Percentiles rank a stretch among this genome's conserved stretches.
Evolutionary conservation across 2,888 invertebrate species (phyloP).

Genomic region (Lagria hirta): DNA sequence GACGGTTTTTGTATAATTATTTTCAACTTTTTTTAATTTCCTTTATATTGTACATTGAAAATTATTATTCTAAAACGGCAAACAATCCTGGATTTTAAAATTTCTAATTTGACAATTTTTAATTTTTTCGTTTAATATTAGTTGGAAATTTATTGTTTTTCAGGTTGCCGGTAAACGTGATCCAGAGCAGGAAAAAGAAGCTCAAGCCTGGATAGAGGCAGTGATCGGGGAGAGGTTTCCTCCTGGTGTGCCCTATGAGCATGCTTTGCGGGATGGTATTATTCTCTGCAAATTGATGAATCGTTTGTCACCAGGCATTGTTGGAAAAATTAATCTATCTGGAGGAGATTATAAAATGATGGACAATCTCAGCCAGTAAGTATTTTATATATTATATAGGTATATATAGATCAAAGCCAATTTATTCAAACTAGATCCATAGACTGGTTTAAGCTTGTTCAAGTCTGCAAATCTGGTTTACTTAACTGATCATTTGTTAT

Average conservation of each 20-base stretch:
- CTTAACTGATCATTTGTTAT: too few relatives aligned
- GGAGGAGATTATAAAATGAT: constrained; percentile 95
- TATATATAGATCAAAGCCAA: too few relatives aligned
- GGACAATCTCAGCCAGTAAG: constrained; percentile 92
- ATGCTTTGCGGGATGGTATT: constrained; percentile 79
- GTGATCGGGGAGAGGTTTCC: constrained; percentile 79
- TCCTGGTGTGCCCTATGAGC: constrained; percentile 70
- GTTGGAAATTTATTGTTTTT: constrained; percentile 41
- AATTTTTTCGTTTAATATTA: too few relatives aligned
- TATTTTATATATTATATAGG: too few relatives aligned
- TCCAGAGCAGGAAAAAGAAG: constrained; percentile 76
- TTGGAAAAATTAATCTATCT: constrained; percentile 78
- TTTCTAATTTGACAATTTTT: constrained; percentile 2
- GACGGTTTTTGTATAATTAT: too few relatives aligned
- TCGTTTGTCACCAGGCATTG: constrained; percentile 79
- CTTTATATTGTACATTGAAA: too few relatives aligned
- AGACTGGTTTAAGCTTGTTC: too few relatives aligned
- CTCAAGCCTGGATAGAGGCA: constrained; percentile 82
- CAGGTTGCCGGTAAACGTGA: constrained; percentile 82
- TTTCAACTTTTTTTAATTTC: too few relatives aligned
- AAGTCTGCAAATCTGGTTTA: too few relatives aligned
- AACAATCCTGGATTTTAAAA: too few relatives aligned
- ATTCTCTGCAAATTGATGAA: constrained; percentile 89
- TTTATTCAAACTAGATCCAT: too few relatives aligned
- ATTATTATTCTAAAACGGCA: too few relatives aligned